Evolutionary conservation across 1,140 invertebrate genomes (phyloP), one percentile per base, ranked within the genome.

Genomic region (Vollenhovia emeryi): DNA sequence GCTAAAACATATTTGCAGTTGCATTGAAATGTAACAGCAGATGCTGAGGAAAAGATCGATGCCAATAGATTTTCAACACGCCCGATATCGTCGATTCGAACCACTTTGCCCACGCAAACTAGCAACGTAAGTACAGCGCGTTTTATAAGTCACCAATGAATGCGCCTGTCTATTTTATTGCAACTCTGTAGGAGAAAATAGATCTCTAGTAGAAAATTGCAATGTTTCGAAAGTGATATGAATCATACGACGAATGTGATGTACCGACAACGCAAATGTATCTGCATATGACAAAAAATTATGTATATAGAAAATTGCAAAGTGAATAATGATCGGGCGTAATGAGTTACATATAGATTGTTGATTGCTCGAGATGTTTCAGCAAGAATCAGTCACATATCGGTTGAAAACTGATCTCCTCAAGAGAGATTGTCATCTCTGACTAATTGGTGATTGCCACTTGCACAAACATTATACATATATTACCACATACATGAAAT

Each of bases 51-150:
- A 73, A 33, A 45, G 66, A 73, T 82, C 50, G 50, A 57, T 33
- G 36, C 13, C 36, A 59, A 82, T 73, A 73, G 66, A 82, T 82
- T 82, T 73, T 73, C 50, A 73, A 73, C 50, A 45, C 18, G 27
- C 15, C 55, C 24, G 24, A 73, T 59, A 57, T 45, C 36, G 36
- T 73, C 24, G 50, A 73, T 4, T 57, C 24, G 36, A 50, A 55
- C 24, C 24, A 45, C 50, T 73, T 73, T 71, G 48, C 66, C 36
- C 66, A 82, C 36, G 36, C 66, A 33, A 33, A 45, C 40, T 33
- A 62, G 13, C 5, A 40, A 43, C 7, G 13, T 78, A 36, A 45
- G 30, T 30, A 68, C 50, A 52, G 8, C 13, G 36, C 18, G 18
- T 52, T 82, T 57, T 57, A 6, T 73, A 71, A 82, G 73, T 82